Evolutionary conservation across 2,888 invertebrate species (phyloP), one percentile per base, ranked within the genome.

Genomic region (Hyposoter didymator): DNA sequence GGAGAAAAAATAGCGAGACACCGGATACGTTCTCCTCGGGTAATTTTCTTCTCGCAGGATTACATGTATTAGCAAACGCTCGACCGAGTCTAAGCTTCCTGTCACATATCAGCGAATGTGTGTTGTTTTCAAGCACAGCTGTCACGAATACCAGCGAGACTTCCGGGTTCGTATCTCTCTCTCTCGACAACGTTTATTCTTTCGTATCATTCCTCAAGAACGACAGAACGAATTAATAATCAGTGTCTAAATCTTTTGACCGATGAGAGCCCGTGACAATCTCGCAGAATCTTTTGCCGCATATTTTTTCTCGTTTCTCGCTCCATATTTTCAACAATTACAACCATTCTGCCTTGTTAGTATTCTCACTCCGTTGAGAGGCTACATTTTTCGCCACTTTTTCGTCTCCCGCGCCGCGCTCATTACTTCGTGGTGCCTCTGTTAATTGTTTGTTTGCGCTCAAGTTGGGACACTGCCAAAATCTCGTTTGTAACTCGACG

Each of bases 141-240:
- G 83, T 83, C 85, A 80, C 35, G 64, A 28, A 59, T 52, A 69
- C 52, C 43, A 52, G 1, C 67, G 78, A 83, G 62, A 80, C 67
- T 85, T 85, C 85, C 85, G 83, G 73, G 83, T 85, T 85, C 73
- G 73, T 80, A 28, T 55, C 45, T 70, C 75, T 43, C 6, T 35
- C 35, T 35, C 35, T 47, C 39, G 52, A 39, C 69, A 72, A n/a
- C 47, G 17, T 72, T 78, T 75, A 74, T 52, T 64, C 69, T 78
- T 43, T 28, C 74, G 74, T 82, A 82, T 85, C 84, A 47, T 62
- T 78, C 49, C 73, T 62, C 52, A 55, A 70, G 75, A 82, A 80
- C 73, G 82, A 82, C 79, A 76, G 79, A 67, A 82, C 82, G 76
- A 82, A 82, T 85, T 85, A 76, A 85, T 82, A 66, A 85, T 85